A percentile compares a stretch with the other conserved stretches of the same genome.
phyloP scores from a whole-genome alignment of 1,140 invertebrate species.

The Proctacanthus coquilletti region DNA sequence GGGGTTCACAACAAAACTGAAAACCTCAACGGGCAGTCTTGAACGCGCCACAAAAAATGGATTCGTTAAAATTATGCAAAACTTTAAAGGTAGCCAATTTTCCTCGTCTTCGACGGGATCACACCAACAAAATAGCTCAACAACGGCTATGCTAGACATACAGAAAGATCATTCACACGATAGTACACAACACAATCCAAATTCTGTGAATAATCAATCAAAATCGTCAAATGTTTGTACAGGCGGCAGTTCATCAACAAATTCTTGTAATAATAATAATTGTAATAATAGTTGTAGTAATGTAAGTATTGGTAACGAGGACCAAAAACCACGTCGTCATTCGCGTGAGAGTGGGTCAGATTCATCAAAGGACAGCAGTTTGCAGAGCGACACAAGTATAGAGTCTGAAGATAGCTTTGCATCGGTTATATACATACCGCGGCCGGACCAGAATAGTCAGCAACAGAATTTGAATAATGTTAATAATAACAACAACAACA shows the following conservation, averaged over 20 bases:
- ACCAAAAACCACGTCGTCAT: constrained; percentile 39
- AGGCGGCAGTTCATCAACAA: not conserved
- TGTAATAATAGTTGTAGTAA: constrained; percentile 6
- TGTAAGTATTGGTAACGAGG: constrained; percentile 13
- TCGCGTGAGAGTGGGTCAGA: constrained; percentile 76
- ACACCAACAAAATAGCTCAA: not conserved
- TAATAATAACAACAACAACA: no score
- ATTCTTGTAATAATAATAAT: not conserved
- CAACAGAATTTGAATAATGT: constrained; percentile 21
- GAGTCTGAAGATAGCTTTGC: constrained; percentile 86
- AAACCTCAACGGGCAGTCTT: constrained; percentile 61
- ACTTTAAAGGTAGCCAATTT: constrained; percentile 39
- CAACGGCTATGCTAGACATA: constrained; percentile 3
- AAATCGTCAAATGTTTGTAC: not conserved
- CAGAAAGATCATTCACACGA: constrained; percentile 6
- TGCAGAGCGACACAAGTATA: constrained; percentile 83
- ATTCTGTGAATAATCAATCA: not conserved
- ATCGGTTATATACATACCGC: constrained; percentile 77
- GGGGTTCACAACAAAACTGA: constrained; percentile 63
- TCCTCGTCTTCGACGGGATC: constrained; percentile 16
- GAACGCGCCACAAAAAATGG: constrained; percentile 62
- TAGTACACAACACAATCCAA: not conserved
- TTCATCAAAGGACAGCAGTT: constrained; percentile 78
- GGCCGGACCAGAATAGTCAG: constrained; percentile 31
- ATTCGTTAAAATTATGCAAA: constrained; percentile 58